Evolutionary conservation across 64 coral and sea anemone species (phyloP), one percentile per base, ranked within the genome.

Genomic region (Pachyseris speciosa): DNA sequence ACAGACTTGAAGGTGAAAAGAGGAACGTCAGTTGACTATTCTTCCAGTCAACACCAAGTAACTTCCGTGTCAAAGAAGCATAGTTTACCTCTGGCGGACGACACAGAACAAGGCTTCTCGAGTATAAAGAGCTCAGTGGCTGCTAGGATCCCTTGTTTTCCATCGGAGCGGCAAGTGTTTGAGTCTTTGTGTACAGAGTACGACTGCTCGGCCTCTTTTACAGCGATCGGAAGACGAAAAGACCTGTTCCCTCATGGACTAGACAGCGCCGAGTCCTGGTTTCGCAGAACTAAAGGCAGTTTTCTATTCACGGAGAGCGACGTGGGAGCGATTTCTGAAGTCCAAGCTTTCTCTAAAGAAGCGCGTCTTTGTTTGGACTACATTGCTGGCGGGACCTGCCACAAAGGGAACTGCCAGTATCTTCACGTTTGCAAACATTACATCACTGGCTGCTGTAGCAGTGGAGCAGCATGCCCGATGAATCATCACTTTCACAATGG

Each of bases 351-450:
- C 61, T 84, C 85, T 9, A 45, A 22, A 3, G 65, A 40, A 17
- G 90, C 78, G 1, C 83, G 89, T 15, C n/a, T 96, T 63, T 96
- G 90, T 32, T 89, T 93, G 38, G 10, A 60, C 30, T 84, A 83
- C 77, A 61, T 12, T 2, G 16, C 12, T 2, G 31, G n/a, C 4
- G 44, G 27, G 3, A 73, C 9, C 0, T 96, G 94, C 58, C 59
- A 89, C 1, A 77, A 50, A 9, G 13, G 27, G 13, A 7, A 89
- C 2, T 96, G 94, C 39, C 4, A 38, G 15, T 89, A 61, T 44
- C 64, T 96, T 25, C 90, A 93, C 44, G 58, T 96, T 22, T 96
- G 90, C 33, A 74, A 72, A 28, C 59, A 73, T 15, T 88, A 85
- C 31, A 64, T 96, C 15, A 52, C 85, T 4, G 70, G 75, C 57